phyloP scores from a whole-genome alignment of 2,797 vertebrate genomes.

The Babyrousa celebensis region DNA sequence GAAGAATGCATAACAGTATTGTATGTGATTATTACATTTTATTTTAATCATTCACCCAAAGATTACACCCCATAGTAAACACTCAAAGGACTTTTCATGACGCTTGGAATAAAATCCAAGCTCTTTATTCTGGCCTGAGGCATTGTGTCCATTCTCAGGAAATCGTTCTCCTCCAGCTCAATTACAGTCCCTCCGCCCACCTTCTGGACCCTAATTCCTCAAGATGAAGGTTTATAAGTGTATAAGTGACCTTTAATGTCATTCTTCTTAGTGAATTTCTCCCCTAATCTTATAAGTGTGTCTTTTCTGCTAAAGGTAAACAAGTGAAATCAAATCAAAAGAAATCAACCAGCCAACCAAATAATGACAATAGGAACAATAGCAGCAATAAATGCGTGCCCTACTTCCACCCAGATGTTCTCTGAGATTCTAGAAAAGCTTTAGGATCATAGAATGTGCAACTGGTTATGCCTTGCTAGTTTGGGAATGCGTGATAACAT shows the following conservation, averaged over 20 bases:
- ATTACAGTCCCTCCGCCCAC: not conserved
- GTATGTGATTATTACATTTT: not conserved
- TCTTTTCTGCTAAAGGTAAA: not conserved
- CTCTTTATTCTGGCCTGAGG: not conserved
- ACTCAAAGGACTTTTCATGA: not conserved
- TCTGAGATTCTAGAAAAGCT: slow-evolving; percentile 21
- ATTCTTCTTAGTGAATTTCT: slow-evolving; percentile 15
- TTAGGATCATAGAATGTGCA: not conserved
- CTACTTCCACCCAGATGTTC: not conserved
- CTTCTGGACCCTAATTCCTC: not conserved
- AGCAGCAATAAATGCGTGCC: slow-evolving; percentile 6
- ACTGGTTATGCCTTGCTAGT: not conserved
- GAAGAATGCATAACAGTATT: not conserved
- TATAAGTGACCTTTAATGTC: not conserved
- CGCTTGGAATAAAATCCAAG: not conserved
- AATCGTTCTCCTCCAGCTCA: not conserved
- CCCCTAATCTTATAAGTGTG: not conserved
- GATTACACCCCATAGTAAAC: not conserved
- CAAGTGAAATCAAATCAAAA: not conserved
- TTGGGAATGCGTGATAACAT: not conserved
- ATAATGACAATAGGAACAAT: not conserved
- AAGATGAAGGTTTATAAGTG: not conserved
- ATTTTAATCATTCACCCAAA: slow-evolving; percentile 46
- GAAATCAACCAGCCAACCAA: not conserved
- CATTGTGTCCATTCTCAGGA: not conserved